Base-by-base conservation (phyloP, 2,113 vertebrate species). In the Nestor notabilis region DNA sequence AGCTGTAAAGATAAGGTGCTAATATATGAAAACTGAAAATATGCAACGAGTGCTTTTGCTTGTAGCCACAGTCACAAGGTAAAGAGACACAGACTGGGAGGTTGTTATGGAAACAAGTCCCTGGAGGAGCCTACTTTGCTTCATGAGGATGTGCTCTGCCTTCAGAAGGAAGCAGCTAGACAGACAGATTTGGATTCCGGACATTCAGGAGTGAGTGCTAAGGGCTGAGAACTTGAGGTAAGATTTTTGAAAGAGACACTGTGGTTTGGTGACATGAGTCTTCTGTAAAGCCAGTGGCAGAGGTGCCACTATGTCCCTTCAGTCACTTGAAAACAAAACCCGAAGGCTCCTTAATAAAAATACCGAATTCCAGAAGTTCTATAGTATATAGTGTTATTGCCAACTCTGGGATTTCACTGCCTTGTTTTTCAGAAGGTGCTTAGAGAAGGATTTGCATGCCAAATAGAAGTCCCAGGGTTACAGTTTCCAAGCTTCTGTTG, bases 41-140 rank as follows among this genome's bases (percentile, higher is more conserved):
- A 90, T 63, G 89, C 74, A 87, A 29, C 0, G 60, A 94, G 39
- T 69, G 92, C 66, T 94, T 94, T 89, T 55, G 44, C 93, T 94
- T 94, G 92, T 94, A 97, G 96, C 60, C 94, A 94, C 89, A 97
- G 97, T 90, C 97, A 96, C 94, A 87, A 96, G 91, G 75, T 47
- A 76, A 90, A 97, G 94, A 97, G 98, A 98, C 98, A 97, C 93
- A 97, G 98, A 97, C 99, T 97, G 96, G 98, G 98, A 98, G 98
- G 99, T 99, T 99, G 99, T 99, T 98, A 99, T 98, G 97, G 99
- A 98, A 99, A 99, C 99, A 97, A 97, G 95, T 97, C 97, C 96
- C 97, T 18, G 63, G 97, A 96, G 98, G 96, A 93, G 89, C 91
- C 58, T 90, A 91, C 96, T 97, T 95, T 66, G 68, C 90, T 72